phyloP scores from a whole-genome alignment of 2,113 vertebrate species.

The Saccopteryx bilineata region DNA sequence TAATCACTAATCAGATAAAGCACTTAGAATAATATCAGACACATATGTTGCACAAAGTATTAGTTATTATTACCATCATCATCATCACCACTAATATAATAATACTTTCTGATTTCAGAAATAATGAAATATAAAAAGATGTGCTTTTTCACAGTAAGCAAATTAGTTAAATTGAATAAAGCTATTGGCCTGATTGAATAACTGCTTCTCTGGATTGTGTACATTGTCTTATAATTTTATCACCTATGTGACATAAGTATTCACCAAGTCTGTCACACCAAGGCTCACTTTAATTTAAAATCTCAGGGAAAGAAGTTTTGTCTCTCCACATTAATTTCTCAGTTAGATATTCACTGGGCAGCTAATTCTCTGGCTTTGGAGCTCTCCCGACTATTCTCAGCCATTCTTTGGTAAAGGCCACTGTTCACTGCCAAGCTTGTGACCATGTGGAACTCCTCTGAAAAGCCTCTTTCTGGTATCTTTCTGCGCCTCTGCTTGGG shows the following conservation, averaged over 20 bases:
- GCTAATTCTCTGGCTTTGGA: not conserved
- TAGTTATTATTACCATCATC: not conserved
- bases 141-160: constrained; percentile 16
- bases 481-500: not conserved
- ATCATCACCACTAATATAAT: not conserved
- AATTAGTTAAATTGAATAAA: constrained; percentile 4
- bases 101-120: constrained; percentile 16
- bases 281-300: constrained; percentile 30
- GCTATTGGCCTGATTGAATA: not conserved
- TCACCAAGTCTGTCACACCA: not conserved
- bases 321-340: not conserved
- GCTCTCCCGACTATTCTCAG: not conserved
- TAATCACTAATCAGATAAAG: not conserved
- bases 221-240: not conserved
- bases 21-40: not conserved
- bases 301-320: not conserved
- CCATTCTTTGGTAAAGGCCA: not conserved
- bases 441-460: not conserved
- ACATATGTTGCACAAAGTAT: not conserved
- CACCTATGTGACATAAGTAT: not conserved
- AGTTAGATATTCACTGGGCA: not conserved
- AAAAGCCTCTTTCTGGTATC: not conserved
- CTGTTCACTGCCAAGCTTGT: not conserved
- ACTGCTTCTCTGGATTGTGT: not conserved
- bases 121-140: not conserved